These are phyloP conservation scores for Meleagris gallopavo DNA, from an alignment of 2,113 vertebrate species.

Conservation along the genomic window DNA sequence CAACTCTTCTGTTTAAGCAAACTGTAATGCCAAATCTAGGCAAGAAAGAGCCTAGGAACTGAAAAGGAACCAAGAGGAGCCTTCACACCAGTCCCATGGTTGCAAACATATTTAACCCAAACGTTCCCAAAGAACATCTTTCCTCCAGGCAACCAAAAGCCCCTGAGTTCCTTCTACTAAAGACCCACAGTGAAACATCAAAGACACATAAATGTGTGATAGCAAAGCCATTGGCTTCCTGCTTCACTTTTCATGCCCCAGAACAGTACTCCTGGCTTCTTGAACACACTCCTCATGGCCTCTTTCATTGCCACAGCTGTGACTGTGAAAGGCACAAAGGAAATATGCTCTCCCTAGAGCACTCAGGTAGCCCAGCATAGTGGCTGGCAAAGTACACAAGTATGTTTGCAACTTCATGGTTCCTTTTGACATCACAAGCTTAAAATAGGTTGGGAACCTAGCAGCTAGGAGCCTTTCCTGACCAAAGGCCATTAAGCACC, in stretches of 20 bases:
- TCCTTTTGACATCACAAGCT: neutral
- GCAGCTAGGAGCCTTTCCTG: neutral
- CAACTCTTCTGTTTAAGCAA: neutral
- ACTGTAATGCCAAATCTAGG: accelerated
- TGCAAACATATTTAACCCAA: neutral
- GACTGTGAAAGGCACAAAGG: neutral
- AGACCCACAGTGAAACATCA: neutral
- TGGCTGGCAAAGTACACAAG: neutral
- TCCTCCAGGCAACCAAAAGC: neutral
- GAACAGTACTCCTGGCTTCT: neutral
- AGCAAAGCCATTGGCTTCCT: neutral
- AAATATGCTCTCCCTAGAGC: neutral
- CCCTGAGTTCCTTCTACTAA: neutral
- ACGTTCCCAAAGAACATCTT: neutral
- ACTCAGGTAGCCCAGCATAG: neutral
- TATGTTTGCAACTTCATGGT: accelerated
- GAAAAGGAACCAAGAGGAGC: neutral
- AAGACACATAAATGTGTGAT: neutral
- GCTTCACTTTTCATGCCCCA: neutral
- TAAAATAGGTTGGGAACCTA: neutral
- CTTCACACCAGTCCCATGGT: neutral
- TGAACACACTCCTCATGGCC: neutral
- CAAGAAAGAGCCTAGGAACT: neutral
- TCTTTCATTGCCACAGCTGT: neutral
- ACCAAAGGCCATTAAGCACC: neutral